Base-by-base conservation (phyloP, 2,888 invertebrate species). In the Stictocephala bisonia region DNA sequence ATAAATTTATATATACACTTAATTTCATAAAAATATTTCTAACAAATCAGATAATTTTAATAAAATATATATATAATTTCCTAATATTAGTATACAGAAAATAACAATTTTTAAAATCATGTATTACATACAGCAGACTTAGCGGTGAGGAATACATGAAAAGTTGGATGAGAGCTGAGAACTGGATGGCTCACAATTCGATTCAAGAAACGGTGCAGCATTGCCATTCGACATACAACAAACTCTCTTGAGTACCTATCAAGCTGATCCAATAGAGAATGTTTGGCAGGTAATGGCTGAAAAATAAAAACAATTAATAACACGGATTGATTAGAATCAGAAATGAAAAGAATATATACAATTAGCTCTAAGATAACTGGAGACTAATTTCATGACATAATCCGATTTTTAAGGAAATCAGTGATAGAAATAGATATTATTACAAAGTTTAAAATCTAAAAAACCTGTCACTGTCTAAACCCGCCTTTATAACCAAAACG, bases 181-280 rank as follows among this genome's bases (percentile, higher is more conserved):
- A 91, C 90, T 0, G 91, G 91, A 83, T 91, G 91, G 79, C 89
- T 87, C n/a, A 88, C 87, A 9, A 91, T 82, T 76, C 91, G 84
- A 72, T 87, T 87, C 60, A 91, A 84, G 81, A 91, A 92, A 73
- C 89, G 86, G 80, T 91, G 88, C 56, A 91, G 84, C 35, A 90
- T 85, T 75, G 87, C 86, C 88, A 90, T 90, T 79, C 92, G 84
- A 29, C 88, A 86, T 74, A 88, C 83, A 53, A 92, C 88, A 82
- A 92, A 92, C 79, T 90, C 90, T 81, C 89, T 88, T 75, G 90
- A 90, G 82, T 91, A 92, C 74, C 91, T 86, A 82, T 91, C 91
- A 76, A 91, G 82, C 80, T 91, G 89, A 11, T 87, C 89, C 68
- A 90, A 85, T 48, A 92, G 81, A 9, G 89, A 88, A 82, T 91